Percentiles rank a stretch among this genome's conserved stretches.
phyloP scores from a whole-genome alignment of 2,113 vertebrate species.

The Peromyscus leucopus region DNA sequence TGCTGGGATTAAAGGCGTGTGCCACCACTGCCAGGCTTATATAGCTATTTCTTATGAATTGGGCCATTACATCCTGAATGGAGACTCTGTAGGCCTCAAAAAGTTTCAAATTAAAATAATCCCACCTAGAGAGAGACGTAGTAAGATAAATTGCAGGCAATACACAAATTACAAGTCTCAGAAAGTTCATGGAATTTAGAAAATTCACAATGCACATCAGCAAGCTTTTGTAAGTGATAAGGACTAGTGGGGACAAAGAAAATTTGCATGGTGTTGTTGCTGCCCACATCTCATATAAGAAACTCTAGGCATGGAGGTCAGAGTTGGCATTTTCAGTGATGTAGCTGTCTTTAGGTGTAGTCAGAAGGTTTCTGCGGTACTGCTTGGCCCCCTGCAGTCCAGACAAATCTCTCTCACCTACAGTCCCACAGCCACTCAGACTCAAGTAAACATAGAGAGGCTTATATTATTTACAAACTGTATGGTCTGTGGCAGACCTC shows the following conservation, averaged over 20 bases:
- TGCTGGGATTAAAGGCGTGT: no score
- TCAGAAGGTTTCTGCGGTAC: no score
- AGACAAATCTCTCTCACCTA: no score
- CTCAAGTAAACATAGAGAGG: no score
- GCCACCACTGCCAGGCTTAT: no score
- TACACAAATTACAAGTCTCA: not conserved
- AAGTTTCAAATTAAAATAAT: not conserved
- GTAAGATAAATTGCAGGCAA: not conserved
- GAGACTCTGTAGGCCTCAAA: not conserved
- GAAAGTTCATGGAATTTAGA: not conserved
- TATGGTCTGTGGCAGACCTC: no score
- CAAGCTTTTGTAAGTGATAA: not conserved
- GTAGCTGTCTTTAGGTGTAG: not conserved
- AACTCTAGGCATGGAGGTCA: not conserved
- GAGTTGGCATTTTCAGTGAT: fast-evolving
- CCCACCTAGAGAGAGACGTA: no score
- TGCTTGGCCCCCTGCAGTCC: no score
- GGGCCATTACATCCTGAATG: not conserved
- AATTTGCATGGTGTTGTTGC: not conserved
- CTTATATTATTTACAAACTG: no score
- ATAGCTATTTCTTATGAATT: not conserved
- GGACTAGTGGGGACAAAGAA: no score
- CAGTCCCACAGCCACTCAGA: no score
- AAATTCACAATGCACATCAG: not conserved
- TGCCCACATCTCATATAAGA: not conserved